Base-by-base conservation (phyloP, 2,113 vertebrate genomes). In the Phyllostomus hastatus region DNA sequence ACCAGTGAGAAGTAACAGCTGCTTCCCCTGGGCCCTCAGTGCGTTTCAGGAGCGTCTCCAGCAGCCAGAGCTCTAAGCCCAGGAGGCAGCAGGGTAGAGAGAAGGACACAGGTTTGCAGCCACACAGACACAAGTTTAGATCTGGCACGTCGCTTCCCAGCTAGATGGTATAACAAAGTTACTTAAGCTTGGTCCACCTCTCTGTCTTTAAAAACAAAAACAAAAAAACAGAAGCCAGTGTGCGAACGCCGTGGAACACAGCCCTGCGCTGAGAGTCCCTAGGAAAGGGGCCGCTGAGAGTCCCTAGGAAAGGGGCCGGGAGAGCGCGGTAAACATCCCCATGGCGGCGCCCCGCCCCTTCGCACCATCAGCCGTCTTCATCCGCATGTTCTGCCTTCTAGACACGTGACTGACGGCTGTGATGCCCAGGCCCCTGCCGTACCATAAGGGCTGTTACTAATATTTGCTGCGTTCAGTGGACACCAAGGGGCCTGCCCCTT, bases 331-430 rank as follows among this genome's bases (percentile, higher is more conserved):
- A 22, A 24, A 2, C 61, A 6, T 4, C 26, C 31, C 14, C 5
- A 15, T 31, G 16, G 28, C 24, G 26, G 10, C 2, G 17, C 43
- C 14, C 33, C 16, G 28, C 86, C 46, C 5, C 0, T 59, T 10
- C 5, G 19, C 35, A 24, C 9, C 10, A n/a, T 76, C 50, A 10
- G 67, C 69, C 50, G 5, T 3, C 43, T 5, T 0, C 15, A 33
- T 0, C 28, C 1, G 1, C 2, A 2, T 2, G 1, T 9, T 43
- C 80, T 5, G 1, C 22, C 38, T 12, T 33, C 28, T 9, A 10
- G 1, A 22, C 8, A 0, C 69, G 24, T 11, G 59, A 46, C 31
- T 11, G 59, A 46, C 31, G 14, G 48, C 28, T 38, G 33, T 54
- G 3, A 35, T 50, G 57, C 22, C 81, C 46, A 57, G 61, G 46